Evolutionary conservation across 53 echinoderm and acorn worm genomes (phyloP).

Genomic region (Paracentrotus lividus): DNA sequence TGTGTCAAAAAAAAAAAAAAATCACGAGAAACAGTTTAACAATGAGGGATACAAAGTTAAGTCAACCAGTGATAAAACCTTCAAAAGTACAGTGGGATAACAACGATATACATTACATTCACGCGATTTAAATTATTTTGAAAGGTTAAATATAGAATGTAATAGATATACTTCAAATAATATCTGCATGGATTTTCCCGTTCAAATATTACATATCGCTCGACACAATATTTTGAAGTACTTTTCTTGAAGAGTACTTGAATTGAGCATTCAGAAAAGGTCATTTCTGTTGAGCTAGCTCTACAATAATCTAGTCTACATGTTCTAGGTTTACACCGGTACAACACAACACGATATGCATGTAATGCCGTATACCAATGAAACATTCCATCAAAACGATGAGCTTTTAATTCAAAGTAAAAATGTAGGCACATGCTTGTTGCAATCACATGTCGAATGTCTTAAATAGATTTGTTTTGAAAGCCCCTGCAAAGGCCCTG

Average conservation of each 20-base stretch:
- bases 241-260: constrained; percentile 1
- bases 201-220: too few species aligned
- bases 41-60: too few species aligned
- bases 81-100: too few species aligned
- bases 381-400: neutral
- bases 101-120: too few species aligned
- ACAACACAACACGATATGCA: neutral
- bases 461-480: constrained; percentile 16
- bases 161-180: too few species aligned
- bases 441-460: constrained; percentile 22
- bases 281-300: constrained; percentile 18
- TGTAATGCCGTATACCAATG: neutral
- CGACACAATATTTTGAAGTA: constrained; percentile 41
- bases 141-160: too few species aligned
- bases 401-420: neutral
- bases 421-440: constrained; percentile 37
- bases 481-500: constrained; percentile 31
- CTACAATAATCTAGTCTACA: neutral
- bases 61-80: too few species aligned
- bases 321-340: neutral
- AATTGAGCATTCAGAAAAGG: neutral
- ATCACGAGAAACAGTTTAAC: too few species aligned
- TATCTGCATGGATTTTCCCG: neutral
- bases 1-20: too few species aligned
- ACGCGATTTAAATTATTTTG: too few species aligned